Evolutionary conservation across 2,888 invertebrate species (phyloP).

Genomic region (Portevinia maculata): DNA sequence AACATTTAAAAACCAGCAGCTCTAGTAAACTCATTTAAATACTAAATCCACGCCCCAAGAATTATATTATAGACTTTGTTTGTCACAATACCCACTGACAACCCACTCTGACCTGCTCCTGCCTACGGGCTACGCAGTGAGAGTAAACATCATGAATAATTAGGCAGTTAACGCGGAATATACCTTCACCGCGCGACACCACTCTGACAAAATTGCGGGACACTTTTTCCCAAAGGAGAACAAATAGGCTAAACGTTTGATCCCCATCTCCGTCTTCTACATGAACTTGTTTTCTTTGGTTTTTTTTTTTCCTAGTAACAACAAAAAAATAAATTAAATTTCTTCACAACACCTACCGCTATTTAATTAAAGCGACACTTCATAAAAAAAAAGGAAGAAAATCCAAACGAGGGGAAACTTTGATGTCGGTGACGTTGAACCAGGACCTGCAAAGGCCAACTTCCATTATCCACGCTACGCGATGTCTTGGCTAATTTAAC

Average conservation of each 20-base stretch:
- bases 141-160: conserved; percentile 74
- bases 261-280: conserved; percentile 1
- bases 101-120: background rate
- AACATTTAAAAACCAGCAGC: conserved; percentile 61
- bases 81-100: conserved; percentile 35
- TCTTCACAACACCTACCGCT: conserved; percentile 37
- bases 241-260: conserved; percentile 60
- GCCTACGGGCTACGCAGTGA: background rate
- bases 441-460: conserved; percentile 49
- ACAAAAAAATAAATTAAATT: conserved; percentile 63
- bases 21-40: conserved; percentile 70
- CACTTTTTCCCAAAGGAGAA: conserved; percentile 24
- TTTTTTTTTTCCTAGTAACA: background rate
- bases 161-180: conserved; percentile 71
- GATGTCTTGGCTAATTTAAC: conserved; percentile 74
- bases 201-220: conserved; percentile 37
- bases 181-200: conserved; percentile 42
- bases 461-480: conserved; percentile 58
- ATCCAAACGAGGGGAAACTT: background rate
- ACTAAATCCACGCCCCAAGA: conserved; percentile 57
- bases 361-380: conserved; percentile 65
- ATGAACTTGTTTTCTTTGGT: background rate
- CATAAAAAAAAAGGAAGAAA: conserved; percentile 36
- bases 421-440: background rate
- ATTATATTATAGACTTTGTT: conserved; percentile 48